phyloP scores from a whole-genome alignment of 2,888 invertebrate species.

The Rutpela maculata region DNA sequence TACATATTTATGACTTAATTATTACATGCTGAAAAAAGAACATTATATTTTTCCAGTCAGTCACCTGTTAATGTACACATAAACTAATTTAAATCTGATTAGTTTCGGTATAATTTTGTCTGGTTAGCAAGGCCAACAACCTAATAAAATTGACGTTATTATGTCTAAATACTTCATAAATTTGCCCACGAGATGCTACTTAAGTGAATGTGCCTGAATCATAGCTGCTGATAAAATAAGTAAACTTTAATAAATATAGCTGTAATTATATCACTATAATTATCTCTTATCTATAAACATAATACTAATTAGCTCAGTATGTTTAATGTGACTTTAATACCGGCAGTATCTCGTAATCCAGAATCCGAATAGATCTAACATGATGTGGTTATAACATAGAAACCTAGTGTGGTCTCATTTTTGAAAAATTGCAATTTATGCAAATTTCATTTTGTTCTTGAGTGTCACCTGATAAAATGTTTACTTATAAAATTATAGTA shows the following conservation, averaged over 20 bases:
- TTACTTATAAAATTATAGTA: no score
- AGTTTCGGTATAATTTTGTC: constrained; percentile 7
- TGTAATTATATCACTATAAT: neutral
- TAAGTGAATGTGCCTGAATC: neutral
- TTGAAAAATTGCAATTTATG: no score
- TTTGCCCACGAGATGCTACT: neutral
- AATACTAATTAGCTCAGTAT: no score
- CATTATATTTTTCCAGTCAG: constrained; percentile 17
- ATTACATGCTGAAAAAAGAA: constrained; percentile 8
- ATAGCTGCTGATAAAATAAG: neutral
- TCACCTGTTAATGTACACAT: constrained; percentile 23
- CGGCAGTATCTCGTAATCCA: no score
- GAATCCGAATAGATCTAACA: no score
- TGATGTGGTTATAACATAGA: no score
- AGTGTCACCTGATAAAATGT: no score
- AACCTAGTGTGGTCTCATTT: no score
- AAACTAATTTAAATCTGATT: constrained; percentile 4
- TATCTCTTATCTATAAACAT: neutral
- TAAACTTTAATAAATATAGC: neutral
- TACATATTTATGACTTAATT: constrained; percentile 1
- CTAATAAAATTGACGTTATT: constrained; percentile 7
- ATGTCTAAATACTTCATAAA: constrained; percentile 4
- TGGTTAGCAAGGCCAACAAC: constrained; percentile 1
- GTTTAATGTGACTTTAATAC: no score
- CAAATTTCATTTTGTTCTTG: no score